Percentiles rank a stretch among this genome's conserved stretches.
phyloP scores from a whole-genome alignment of 1,140 invertebrate species.

The Drosophila santomea region DNA sequence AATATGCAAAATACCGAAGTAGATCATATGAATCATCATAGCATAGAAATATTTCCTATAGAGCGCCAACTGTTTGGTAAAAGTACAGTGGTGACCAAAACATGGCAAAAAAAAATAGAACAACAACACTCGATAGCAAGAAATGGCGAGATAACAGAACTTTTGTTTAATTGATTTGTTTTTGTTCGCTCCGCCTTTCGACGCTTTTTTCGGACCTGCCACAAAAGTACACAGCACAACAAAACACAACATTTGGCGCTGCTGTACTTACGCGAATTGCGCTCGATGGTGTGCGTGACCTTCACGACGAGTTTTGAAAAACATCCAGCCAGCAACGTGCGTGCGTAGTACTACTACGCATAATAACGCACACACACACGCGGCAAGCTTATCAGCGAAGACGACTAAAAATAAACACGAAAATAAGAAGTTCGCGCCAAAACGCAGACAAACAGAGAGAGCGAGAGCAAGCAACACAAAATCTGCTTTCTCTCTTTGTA shows the following conservation, averaged over 20 bases:
- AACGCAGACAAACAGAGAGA: conserved; percentile 45
- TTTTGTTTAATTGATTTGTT: conserved; percentile 44
- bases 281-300: conserved; percentile 51
- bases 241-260: conserved; percentile 49
- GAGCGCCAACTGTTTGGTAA: conserved; percentile 41
- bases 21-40: neutral
- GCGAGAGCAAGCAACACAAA: neutral
- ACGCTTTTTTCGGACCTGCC: conserved; percentile 47
- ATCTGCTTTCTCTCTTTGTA: neutral
- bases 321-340: conserved; percentile 72
- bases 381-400: conserved; percentile 62
- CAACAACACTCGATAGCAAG: neutral
- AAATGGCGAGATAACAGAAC: conserved; percentile 42
- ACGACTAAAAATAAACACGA: conserved; percentile 73
- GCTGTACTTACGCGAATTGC: conserved; percentile 70
- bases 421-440: conserved; percentile 70
- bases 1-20: too few species aligned
- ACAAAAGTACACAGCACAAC: conserved; percentile 36
- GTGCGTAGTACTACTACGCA: conserved; percentile 60
- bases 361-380: conserved; percentile 24
- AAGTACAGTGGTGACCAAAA: conserved; percentile 72
- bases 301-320: conserved; percentile 74
- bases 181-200: conserved; percentile 12
- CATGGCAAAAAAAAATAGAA: conserved; percentile 31
- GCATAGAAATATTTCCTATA: neutral